Base-by-base conservation (phyloP, 2,797 vertebrate species). In the Notoglanidium macrostoma region DNA sequence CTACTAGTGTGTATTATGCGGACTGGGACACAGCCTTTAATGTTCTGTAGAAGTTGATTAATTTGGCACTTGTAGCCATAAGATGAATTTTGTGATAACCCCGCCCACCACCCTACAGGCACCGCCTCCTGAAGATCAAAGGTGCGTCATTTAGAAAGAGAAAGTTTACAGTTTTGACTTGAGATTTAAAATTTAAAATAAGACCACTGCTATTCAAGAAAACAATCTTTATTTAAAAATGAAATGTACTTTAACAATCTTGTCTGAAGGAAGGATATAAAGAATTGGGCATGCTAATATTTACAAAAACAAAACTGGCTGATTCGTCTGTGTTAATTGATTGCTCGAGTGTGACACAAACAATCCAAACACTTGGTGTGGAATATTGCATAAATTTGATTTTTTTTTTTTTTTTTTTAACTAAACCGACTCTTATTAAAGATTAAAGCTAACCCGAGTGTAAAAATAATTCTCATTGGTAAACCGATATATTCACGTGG, bases 191-290 rank as follows among this genome's bases (percentile, higher is more conserved):
- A n/a, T 21, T 44, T 32, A 7, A 67, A 51, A 51, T 83, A 17
- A 83, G 46, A 51, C 46, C 29, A 68, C n/a, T 12, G 0, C 29
- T 54, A 68, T 68, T 83, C 10, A 68, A 68, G 46, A 68, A 83
- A 79, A 46, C 2, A 40, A 40, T 54, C 46, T 83, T 83, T 68
- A 83, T 83, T 83, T 68, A 83, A 83, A 83, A 83, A 54, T 21
- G 35, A 44, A 6, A 81, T 44, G 40, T n/a, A 79, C 54, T 59
- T 79, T 35, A 79, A 59, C 77, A 79, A 59, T 23, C 2, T 40
- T 21, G 14, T 7, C 78, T 44, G 55, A 82, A 46, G 57, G 26
- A 81, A 49, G 44, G 14, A 49, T 46, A 19, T 10, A 49, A 65
- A 49, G 59, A 82, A 82, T 35, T 1, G 2, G 17, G 51, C 21